phyloP scores from a whole-genome alignment of 2,113 vertebrate genomes.

The Ia io region DNA sequence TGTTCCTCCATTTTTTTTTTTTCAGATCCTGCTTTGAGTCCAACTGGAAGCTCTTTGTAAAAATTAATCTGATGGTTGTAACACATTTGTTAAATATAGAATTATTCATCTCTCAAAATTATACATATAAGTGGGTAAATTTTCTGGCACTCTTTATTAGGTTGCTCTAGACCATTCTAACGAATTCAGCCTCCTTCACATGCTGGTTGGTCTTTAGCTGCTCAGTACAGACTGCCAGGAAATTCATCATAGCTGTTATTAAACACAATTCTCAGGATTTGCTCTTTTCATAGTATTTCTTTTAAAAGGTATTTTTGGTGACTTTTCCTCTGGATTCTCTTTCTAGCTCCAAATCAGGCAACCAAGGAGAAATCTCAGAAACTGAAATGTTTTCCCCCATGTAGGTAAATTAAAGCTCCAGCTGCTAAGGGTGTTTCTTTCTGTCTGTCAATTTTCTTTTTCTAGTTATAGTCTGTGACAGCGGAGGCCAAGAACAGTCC shows the following conservation, averaged over 20 bases:
- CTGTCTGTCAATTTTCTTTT: conserved; percentile 67
- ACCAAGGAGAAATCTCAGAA: conserved; percentile 45
- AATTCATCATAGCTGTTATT: conserved; percentile 74
- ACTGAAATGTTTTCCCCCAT: conserved; percentile 27
- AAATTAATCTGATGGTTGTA: conserved; percentile 76
- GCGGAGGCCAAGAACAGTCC: conserved; percentile 59
- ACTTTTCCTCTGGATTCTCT: conserved; percentile 58
- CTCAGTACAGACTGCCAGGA: conserved; percentile 63
- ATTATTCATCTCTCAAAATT: conserved; percentile 68
- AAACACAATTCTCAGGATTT: conserved; percentile 70
- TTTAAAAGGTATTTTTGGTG: conserved; percentile 60
- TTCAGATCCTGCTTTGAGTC: conserved; percentile 77
- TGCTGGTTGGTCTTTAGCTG: conserved; percentile 66
- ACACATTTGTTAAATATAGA: conserved; percentile 76
- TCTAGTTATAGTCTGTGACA: conserved; percentile 46
- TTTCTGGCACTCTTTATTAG: conserved; percentile 58
- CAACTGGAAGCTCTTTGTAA: conserved; percentile 76
- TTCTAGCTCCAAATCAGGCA: conserved; percentile 31
- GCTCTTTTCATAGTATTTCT: conserved; percentile 68
- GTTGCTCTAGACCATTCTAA: conserved; percentile 55
- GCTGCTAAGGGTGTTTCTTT: conserved; percentile 54
- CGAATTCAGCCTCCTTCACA: conserved; percentile 66
- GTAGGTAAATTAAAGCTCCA: conserved; percentile 56
- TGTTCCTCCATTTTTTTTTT: conserved; percentile 83
- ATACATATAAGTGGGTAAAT: conserved; percentile 69